Evolutionary conservation across 2,797 vertebrate species (phyloP), one percentile per base, ranked within the genome.

Genomic region (Pygocentrus nattereri): DNA sequence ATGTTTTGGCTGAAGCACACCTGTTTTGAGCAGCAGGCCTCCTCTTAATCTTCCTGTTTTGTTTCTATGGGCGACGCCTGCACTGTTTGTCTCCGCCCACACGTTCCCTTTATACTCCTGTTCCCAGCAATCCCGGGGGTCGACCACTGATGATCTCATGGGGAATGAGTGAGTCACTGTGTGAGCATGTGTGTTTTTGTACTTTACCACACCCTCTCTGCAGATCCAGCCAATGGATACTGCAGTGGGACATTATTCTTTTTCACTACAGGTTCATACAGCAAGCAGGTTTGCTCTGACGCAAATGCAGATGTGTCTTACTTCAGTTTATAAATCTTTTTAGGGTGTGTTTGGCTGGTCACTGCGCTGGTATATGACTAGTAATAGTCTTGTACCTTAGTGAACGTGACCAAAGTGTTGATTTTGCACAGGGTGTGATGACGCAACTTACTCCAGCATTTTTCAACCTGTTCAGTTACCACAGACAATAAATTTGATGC

Each of bases 81-180:
- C 61, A 27, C 52, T 81, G 79, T 85, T 84, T 82, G 67, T 74
- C 30, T 65, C 62, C 52, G 12, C 59, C 76, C 76, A 83, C 72
- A 79, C 74, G 61, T 67, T 81, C 62, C 15, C 34, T 80, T 86
- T 81, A 74, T 79, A 75, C 25, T 49, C 70, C 74, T 68, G 75
- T 86, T 88, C 83, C 82, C 83, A 82, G 74, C 61, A 78, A 34
- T 62, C 74, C 83, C 54, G 11, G 47, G 78, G 82, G 81, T 61
- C 62, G 30, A 69, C 34, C 2, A 44, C 54, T 27, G 64, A 79
- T 81, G 73, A 76, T 74, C 56, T 86, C 74, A 86, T 85, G 75
- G 64, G 83, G 87, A 86, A 86, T 49, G 30, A 78, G 70, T 86
- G 83, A 88, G 59, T 88, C 85, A 85, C 67, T 74, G 68, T 49